Conservation (phyloP, 2,888 invertebrate genomes). For the Stenolophus ochropezus region DNA sequence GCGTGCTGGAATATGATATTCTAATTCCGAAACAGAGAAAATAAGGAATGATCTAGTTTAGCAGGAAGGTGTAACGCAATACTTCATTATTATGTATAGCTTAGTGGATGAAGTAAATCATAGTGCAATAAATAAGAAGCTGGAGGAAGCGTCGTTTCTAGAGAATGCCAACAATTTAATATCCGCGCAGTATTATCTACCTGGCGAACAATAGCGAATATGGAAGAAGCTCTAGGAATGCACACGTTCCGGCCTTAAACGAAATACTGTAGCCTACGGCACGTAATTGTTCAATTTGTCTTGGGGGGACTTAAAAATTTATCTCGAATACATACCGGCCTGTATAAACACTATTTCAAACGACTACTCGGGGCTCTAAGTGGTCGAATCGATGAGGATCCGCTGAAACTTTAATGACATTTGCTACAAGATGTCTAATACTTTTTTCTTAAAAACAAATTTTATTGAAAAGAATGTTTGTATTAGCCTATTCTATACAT, state of each 20-base stretch:
- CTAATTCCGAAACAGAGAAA: too few relatives aligned
- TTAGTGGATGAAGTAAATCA: background rate
- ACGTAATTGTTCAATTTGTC: background rate
- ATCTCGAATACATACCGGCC: background rate
- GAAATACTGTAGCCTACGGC: background rate
- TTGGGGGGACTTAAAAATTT: background rate
- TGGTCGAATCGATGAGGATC: background rate
- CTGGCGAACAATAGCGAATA: slow-evolving; percentile 49
- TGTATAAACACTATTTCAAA: background rate
- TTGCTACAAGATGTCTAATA: background rate
- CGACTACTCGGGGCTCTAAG: background rate
- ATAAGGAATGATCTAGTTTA: too few relatives aligned
- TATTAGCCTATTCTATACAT: background rate
- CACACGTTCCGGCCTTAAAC: background rate
- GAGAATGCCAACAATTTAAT: slow-evolving; percentile 56
- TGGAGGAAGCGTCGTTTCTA: background rate
- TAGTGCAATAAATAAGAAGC: slow-evolving; percentile 21
- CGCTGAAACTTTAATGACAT: background rate
- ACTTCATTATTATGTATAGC: background rate
- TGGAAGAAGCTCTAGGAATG: slow-evolving; percentile 46
- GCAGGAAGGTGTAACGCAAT: background rate
- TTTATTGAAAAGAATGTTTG: background rate
- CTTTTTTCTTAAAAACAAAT: background rate
- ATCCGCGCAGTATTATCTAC: slow-evolving; percentile 49
- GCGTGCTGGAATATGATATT: too few relatives aligned